phyloP scores from a whole-genome alignment of 2,888 invertebrate species.

The Neuroscelio doddi region DNA sequence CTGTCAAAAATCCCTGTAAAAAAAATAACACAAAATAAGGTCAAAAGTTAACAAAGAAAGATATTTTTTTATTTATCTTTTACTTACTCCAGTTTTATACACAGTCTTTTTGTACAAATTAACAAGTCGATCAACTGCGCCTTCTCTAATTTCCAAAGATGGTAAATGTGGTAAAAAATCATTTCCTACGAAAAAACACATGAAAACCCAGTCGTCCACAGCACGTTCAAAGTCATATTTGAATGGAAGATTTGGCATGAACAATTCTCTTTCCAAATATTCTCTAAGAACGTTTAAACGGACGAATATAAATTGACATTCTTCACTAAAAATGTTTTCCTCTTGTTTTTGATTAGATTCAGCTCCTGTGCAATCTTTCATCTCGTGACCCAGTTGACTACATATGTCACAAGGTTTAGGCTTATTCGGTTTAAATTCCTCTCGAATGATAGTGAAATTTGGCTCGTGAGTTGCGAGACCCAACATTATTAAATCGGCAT shows the following conservation, averaged over 20 bases:
- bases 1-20: conserved; percentile 90
- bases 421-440: conserved; percentile 98
- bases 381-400: conserved; percentile 91
- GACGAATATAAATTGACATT: conserved; percentile 93
- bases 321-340: conserved; percentile 78
- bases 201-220: conserved; percentile 97
- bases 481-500: conserved; percentile 98
- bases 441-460: conserved; percentile 98
- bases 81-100: conserved; percentile 88
- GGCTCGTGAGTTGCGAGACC: conserved; percentile 99
- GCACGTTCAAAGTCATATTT: conserved; percentile 95
- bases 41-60: conserved; percentile 7
- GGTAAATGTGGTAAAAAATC: conserved; percentile 99
- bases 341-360: conserved; percentile 77
- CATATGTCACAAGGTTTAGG: conserved; percentile 97
- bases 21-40: conserved; percentile 9
- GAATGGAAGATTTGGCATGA: conserved; percentile 95
- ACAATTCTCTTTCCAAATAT: conserved; percentile 91
- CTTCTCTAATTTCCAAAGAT: conserved; percentile 96
- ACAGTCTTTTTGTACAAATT: conserved; percentile 95
- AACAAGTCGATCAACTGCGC: conserved; percentile 95
- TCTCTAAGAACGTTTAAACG: conserved; percentile 94
- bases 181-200: conserved; percentile 99
- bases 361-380: conserved; percentile 92
- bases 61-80: conserved; percentile 19